A percentile compares a stretch with the other conserved stretches of the same genome.
These are phyloP conservation scores for Avahi laniger DNA, from an alignment of 2,797 vertebrate genomes.

Conservation along the genomic window DNA sequence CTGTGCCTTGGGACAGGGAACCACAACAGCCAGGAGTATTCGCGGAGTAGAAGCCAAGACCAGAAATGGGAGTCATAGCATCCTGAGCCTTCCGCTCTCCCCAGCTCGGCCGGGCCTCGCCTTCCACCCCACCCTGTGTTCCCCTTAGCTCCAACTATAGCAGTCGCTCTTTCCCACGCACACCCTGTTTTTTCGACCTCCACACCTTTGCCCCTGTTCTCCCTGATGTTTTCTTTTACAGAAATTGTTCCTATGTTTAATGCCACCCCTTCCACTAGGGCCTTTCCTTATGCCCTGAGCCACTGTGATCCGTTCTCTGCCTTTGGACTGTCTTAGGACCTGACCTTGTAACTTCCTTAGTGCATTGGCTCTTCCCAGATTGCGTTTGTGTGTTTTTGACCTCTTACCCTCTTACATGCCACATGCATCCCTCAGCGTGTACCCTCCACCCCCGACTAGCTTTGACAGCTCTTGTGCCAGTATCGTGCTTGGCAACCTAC, in stretches of 20 bases:
- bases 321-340: neutral
- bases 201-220: neutral
- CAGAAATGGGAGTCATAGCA: neutral
- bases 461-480: no score
- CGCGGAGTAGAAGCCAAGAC: neutral
- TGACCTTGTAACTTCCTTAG: neutral
- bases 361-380: neutral
- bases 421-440: accelerated
- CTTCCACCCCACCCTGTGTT: accelerated
- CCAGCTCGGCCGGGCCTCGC: accelerated
- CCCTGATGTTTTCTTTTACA: neutral
- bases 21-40: neutral
- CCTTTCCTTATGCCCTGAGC: neutral
- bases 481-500: neutral
- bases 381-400: neutral
- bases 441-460: accelerated
- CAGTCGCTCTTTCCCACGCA: accelerated
- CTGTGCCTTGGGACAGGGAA: neutral
- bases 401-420: neutral
- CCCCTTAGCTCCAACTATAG: neutral
- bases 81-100: neutral
- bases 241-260: neutral
- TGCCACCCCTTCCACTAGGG: neutral
- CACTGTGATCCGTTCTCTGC: neutral
- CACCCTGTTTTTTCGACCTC: neutral